Conservation (phyloP, 1,140 invertebrate species). For the Diabrotica undecimpunctata region DNA sequence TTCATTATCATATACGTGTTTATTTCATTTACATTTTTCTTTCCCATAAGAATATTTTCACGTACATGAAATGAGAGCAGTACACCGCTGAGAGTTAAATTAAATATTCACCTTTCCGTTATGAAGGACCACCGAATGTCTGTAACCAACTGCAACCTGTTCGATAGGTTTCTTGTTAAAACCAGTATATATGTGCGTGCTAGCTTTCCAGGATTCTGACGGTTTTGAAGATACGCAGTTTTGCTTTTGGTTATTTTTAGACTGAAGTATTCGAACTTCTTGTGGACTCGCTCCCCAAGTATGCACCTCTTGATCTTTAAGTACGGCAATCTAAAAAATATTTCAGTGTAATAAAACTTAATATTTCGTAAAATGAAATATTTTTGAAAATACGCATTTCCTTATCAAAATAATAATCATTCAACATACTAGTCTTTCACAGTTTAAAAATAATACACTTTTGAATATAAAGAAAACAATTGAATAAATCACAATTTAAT, state of each 20-base stretch:
- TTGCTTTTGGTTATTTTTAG: slow-evolving; percentile 37
- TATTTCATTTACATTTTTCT: no score
- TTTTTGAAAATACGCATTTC: slow-evolving; percentile 4
- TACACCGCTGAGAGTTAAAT: no score
- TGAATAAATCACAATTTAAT: no score
- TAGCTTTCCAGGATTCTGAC: slow-evolving; percentile 41
- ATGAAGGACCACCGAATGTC: slow-evolving; percentile 20
- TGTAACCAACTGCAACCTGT: slow-evolving; percentile 41
- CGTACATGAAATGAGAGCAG: no score
- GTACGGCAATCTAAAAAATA: slow-evolving; percentile 63
- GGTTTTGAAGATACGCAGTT: slow-evolving; percentile 30
- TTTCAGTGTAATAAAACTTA: no score
- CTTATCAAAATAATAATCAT: no score
- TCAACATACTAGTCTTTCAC: no score
- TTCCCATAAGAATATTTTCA: no score
- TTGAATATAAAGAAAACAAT: no score
- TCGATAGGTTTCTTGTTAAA: slow-evolving; percentile 37
- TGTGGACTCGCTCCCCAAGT: slow-evolving; percentile 78
- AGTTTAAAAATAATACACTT: no score
- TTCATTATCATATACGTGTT: no score
- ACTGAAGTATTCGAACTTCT: slow-evolving; percentile 57
- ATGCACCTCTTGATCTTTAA: slow-evolving; percentile 63
- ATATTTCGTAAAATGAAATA: neutral
- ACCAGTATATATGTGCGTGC: slow-evolving; percentile 38
- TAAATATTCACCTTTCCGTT: neutral